Conservation (phyloP, 2,113 vertebrate genomes). For the Pipra filicauda region DNA sequence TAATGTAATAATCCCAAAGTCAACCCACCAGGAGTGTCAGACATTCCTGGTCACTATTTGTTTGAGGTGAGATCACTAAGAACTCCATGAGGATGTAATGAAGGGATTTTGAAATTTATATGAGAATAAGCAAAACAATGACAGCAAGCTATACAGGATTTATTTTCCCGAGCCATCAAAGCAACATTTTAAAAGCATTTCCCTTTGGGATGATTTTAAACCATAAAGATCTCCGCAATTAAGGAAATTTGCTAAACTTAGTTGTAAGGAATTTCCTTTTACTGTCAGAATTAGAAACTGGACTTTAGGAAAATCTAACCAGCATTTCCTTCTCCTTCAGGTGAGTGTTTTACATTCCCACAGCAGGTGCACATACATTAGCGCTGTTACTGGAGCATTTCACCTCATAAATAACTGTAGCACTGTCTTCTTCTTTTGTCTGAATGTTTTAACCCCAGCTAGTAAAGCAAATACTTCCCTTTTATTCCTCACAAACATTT, state of each 20-base stretch:
- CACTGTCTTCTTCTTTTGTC: not conserved
- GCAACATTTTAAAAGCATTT: not conserved
- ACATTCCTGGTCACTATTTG: not conserved
- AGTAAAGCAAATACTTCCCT: not conserved
- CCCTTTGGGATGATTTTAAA: not conserved
- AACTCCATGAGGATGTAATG: not conserved
- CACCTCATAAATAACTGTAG: fast-evolving
- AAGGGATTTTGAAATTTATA: not conserved
- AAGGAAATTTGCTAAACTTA: not conserved
- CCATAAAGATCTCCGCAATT: not conserved
- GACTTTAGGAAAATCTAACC: not conserved
- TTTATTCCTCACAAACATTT: not conserved
- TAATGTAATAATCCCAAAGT: not conserved
- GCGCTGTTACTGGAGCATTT: not conserved
- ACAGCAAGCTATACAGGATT: not conserved
- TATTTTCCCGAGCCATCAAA: not conserved
- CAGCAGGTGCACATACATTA: not conserved
- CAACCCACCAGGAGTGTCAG: not conserved
- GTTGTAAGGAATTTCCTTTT: not conserved
- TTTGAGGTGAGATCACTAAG: not conserved
- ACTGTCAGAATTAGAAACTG: not conserved
- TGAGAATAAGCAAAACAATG: not conserved
- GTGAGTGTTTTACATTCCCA: not conserved
- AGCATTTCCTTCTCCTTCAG: not conserved
- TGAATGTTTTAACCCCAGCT: not conserved